Conservation (phyloP, 2,797 vertebrate species). For the Coluber constrictor region DNA sequence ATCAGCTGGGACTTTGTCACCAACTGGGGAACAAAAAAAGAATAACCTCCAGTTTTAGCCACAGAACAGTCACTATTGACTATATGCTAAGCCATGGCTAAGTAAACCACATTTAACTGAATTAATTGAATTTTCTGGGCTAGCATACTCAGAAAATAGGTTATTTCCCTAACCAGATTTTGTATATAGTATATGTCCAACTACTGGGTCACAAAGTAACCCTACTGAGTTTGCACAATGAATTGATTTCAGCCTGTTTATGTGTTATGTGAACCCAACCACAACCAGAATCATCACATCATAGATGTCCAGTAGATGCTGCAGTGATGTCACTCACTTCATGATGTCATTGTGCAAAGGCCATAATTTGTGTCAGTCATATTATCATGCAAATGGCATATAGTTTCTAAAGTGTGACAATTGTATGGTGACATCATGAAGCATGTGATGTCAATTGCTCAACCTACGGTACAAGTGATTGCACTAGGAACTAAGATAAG, state of each 20-base stretch:
- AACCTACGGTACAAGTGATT: neutral
- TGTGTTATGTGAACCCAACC: neutral
- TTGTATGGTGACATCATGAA: neutral
- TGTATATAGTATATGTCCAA: neutral
- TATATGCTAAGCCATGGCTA: neutral
- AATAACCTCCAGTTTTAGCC: neutral
- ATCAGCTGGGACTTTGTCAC: slow-evolving; percentile 75
- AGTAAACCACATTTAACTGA: neutral
- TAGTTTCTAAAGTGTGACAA: neutral
- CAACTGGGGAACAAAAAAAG: slow-evolving; percentile 48
- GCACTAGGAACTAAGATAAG: neutral
- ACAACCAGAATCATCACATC: neutral
- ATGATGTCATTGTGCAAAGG: neutral
- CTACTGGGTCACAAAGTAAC: neutral
- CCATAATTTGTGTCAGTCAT: neutral
- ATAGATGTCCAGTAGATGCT: neutral
- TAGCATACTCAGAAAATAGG: neutral
- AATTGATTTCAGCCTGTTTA: neutral
- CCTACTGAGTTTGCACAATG: neutral
- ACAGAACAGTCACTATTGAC: neutral
- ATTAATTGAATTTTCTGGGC: neutral
- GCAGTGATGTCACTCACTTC: neutral
- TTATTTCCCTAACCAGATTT: neutral
- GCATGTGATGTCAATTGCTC: neutral
- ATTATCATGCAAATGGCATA: neutral